Evolutionary conservation across 2,113 vertebrate species (phyloP).

Genomic region (Amphiprion ocellaris): DNA sequence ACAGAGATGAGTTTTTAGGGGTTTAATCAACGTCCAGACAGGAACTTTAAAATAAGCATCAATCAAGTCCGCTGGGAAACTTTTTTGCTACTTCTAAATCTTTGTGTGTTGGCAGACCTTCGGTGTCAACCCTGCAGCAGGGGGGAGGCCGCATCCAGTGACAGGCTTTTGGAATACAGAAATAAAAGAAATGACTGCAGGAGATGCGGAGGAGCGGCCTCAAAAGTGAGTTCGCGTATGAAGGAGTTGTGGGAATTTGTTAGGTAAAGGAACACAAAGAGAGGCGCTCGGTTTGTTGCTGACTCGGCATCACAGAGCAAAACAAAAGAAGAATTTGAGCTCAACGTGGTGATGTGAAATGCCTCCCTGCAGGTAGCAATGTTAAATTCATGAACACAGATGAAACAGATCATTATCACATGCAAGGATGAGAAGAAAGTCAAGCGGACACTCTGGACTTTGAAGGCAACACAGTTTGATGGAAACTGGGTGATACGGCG

Average conservation of each 20-base stretch:
- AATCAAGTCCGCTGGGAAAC: not conserved
- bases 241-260: constrained; percentile 36
- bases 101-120: constrained; percentile 24
- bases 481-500: constrained; percentile 37
- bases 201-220: constrained; percentile 7
- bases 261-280: constrained; percentile 23
- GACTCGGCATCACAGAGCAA: constrained; percentile 57
- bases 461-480: constrained; percentile 48
- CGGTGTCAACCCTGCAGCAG: constrained; percentile 11
- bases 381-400: constrained; percentile 70
- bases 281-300: constrained; percentile 38
- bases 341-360: constrained; percentile 17
- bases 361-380: constrained; percentile 55
- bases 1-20: too few relatives aligned
- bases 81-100: not conserved
- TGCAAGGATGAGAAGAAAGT: constrained; percentile 52
- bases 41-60: not conserved
- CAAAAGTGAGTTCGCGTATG: constrained; percentile 20
- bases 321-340: constrained; percentile 48
- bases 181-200: constrained; percentile 14
- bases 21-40: too few relatives aligned
- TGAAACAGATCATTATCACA: constrained; percentile 60
- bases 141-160: constrained; percentile 3
- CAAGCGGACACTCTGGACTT: constrained; percentile 40
- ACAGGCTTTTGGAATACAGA: constrained; percentile 13